These are phyloP conservation scores for Acrobasis consociella DNA, from an alignment of 2,888 invertebrate genomes.

Conservation along the genomic window DNA sequence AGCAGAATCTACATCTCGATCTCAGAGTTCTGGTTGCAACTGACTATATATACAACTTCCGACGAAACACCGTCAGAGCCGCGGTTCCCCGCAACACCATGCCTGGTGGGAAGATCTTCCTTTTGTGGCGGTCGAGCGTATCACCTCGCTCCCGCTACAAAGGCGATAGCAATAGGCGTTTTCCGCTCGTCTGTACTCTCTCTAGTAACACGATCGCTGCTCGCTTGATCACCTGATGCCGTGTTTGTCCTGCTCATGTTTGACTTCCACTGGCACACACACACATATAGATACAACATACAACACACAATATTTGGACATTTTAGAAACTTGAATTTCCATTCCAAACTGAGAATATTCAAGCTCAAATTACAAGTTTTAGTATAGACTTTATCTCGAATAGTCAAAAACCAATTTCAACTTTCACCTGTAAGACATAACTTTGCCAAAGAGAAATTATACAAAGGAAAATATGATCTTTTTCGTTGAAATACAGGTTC, in stretches of 20 bases:
- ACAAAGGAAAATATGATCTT: slow-evolving; percentile 1
- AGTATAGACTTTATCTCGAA: not conserved
- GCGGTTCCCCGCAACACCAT: no score
- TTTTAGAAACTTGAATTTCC: slow-evolving; percentile 74
- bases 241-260: slow-evolving; percentile 47
- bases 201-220: slow-evolving; percentile 60
- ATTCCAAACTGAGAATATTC: slow-evolving; percentile 42
- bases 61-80: no score
- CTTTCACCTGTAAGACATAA: not conserved
- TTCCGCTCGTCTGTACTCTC: slow-evolving; percentile 34
- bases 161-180: slow-evolving; percentile 17
- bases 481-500: not conserved
- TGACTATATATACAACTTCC: no score
- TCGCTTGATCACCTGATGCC: slow-evolving; percentile 59
- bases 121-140: no score
- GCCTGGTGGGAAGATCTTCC: no score
- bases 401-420: not conserved
- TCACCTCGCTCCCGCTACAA: no score
- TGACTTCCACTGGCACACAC: slow-evolving; percentile 41
- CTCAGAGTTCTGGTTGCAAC: no score
- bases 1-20: no score
- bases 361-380: not conserved
- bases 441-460: not conserved
- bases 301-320: slow-evolving; percentile 61
- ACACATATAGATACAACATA: slow-evolving; percentile 25